These are phyloP conservation scores for Pseudonaja textilis DNA, from an alignment of 2,113 vertebrate species.

Conservation along the genomic window DNA sequence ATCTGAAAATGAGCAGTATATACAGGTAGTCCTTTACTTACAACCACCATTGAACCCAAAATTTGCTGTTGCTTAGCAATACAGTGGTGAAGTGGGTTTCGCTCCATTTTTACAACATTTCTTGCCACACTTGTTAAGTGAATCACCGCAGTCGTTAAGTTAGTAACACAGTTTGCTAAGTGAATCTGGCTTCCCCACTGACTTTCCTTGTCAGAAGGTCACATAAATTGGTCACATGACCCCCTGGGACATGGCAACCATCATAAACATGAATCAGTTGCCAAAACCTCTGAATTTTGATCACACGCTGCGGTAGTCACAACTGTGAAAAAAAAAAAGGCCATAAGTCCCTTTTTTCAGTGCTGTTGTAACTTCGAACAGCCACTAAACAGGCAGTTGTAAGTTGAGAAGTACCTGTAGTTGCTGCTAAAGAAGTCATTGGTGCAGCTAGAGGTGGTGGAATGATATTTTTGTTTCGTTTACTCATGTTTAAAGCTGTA, in stretches of 20 bases:
- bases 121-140: not conserved
- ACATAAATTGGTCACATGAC: not conserved
- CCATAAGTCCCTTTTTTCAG: not conserved
- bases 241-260: not conserved
- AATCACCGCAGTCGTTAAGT: not conserved
- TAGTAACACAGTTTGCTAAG: not conserved
- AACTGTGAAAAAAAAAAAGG: not conserved
- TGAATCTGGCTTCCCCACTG: not conserved
- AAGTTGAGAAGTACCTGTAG: not conserved
- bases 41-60: not conserved
- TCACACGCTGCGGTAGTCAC: not conserved
- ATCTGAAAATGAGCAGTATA: constrained; percentile 19
- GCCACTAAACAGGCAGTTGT: not conserved
- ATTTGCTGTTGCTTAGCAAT: not conserved
- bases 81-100: not conserved
- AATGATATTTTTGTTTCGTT: constrained; percentile 9
- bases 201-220: not conserved
- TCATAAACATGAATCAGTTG: not conserved
- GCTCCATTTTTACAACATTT: not conserved
- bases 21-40: not conserved
- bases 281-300: not conserved
- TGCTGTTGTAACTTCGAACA: not conserved
- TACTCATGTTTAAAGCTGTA: constrained; percentile 37
- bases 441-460: constrained; percentile 5
- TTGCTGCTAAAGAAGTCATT: constrained; percentile 24